These are phyloP conservation scores for Gila orcuttii DNA, from an alignment of 2,113 vertebrate genomes.

Conservation along the genomic window DNA sequence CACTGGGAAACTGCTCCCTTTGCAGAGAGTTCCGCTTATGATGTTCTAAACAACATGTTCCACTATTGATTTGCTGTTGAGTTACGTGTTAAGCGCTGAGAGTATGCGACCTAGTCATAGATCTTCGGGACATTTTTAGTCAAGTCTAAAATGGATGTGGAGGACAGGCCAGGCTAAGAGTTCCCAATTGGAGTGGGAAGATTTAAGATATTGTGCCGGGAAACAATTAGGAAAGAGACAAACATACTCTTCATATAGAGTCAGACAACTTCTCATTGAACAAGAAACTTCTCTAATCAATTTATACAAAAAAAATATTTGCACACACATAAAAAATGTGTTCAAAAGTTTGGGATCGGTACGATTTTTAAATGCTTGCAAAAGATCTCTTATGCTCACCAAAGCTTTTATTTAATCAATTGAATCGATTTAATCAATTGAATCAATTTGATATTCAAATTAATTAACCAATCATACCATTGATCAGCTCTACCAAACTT, in stretches of 20 bases:
- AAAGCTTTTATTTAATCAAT: neutral
- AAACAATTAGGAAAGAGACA: neutral
- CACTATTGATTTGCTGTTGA: conserved; percentile 46
- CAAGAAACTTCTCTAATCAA: neutral
- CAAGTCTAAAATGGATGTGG: conserved; percentile 38
- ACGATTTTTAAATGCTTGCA: neutral
- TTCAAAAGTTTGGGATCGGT: neutral
- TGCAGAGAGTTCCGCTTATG: conserved; percentile 36
- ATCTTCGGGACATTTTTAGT: conserved; percentile 44
- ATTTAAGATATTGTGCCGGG: conserved; percentile 44
- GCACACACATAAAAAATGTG: neutral
- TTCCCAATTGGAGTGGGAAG: conserved; percentile 42
- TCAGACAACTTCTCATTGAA: no score
- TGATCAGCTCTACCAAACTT: no score
- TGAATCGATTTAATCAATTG: no score
- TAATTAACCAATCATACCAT: no score
- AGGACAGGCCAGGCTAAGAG: conserved; percentile 7
- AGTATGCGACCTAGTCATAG: conserved; percentile 38
- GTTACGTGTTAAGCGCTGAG: conserved; percentile 48
- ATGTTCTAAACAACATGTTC: conserved; percentile 45
- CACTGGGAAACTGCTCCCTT: conserved; percentile 30
- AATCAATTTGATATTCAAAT: no score
- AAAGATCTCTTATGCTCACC: neutral
- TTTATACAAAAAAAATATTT: neutral
- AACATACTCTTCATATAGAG: neutral